phyloP scores from a whole-genome alignment of 1,140 invertebrate genomes.

The Drosophila oshimai region DNA sequence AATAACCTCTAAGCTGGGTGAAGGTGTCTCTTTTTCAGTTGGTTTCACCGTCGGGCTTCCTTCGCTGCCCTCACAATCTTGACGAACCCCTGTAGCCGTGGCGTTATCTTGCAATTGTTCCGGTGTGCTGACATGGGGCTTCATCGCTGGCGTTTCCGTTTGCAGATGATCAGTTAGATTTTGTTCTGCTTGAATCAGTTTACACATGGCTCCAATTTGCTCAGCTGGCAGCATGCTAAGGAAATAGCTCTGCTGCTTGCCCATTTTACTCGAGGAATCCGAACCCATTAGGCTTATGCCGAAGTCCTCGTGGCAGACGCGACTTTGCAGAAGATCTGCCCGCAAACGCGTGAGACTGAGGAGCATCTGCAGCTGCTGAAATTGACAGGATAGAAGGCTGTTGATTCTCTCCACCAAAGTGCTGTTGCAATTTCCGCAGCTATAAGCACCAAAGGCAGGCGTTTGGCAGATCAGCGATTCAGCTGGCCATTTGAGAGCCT shows the following conservation, averaged over 20 bases:
- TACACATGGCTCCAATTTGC: slow-evolving; percentile 89
- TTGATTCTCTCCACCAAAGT: slow-evolving; percentile 60
- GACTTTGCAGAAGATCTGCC: slow-evolving; percentile 53
- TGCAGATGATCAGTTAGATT: slow-evolving; percentile 1
- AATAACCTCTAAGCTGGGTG: slow-evolving; percentile 15
- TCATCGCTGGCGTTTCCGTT: background rate
- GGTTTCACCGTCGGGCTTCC: background rate
- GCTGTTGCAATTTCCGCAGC: slow-evolving; percentile 59
- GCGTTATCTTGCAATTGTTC: slow-evolving; percentile 23
- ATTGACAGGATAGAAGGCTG: slow-evolving; percentile 64
- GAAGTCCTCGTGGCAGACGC: slow-evolving; percentile 58
- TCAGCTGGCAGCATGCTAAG: slow-evolving; percentile 86
- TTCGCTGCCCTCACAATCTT: background rate
- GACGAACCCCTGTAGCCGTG: slow-evolving; percentile 14
- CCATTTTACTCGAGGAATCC: slow-evolving; percentile 24
- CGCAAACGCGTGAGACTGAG: slow-evolving; percentile 47
- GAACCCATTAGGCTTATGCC: slow-evolving; percentile 25
- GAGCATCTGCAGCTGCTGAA: slow-evolving; percentile 52
- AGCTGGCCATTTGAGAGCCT: slow-evolving; percentile 29
- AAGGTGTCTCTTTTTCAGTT: background rate
- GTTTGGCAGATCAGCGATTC: slow-evolving; percentile 57
- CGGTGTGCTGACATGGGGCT: slow-evolving; percentile 11
- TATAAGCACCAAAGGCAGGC: slow-evolving; percentile 46
- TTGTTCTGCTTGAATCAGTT: slow-evolving; percentile 45
- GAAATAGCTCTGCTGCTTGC: slow-evolving; percentile 83